Conservation (phyloP, 2,113 vertebrate genomes). For the Mesocricetus auratus region DNA sequence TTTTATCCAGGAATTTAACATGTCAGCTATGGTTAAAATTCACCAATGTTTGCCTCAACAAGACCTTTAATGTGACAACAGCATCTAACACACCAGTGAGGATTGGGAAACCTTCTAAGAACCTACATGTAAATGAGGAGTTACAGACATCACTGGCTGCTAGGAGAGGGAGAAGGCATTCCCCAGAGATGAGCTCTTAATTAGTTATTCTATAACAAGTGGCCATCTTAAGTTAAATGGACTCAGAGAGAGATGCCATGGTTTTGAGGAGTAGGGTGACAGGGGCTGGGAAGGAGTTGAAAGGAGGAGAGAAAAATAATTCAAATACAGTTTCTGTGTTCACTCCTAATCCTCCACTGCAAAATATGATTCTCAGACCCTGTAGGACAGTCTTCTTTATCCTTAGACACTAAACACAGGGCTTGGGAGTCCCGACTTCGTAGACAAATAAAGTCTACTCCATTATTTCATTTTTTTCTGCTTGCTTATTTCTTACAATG, state of each 20-base stretch:
- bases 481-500: not conserved
- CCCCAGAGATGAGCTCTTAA: not conserved
- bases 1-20: slow-evolving; percentile 1
- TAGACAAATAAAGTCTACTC: not conserved
- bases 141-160: not conserved
- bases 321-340: not conserved
- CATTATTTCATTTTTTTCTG: not conserved
- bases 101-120: not conserved
- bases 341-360: not conserved
- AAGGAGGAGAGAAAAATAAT: not conserved
- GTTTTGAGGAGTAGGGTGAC: not conserved
- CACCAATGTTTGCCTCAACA: not conserved
- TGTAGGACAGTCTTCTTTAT: not conserved
- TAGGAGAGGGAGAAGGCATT: not conserved
- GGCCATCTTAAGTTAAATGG: not conserved
- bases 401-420: not conserved
- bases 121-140: not conserved
- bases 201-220: not conserved
- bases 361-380: not conserved
- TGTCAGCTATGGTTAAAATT: slow-evolving; percentile 12
- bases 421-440: not conserved
- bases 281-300: not conserved
- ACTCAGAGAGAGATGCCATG: not conserved
- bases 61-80: not conserved
- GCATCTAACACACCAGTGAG: not conserved